These are phyloP conservation scores for Camelus dromedarius DNA, from an alignment of 2,113 vertebrate species.

Conservation along the genomic window DNA sequence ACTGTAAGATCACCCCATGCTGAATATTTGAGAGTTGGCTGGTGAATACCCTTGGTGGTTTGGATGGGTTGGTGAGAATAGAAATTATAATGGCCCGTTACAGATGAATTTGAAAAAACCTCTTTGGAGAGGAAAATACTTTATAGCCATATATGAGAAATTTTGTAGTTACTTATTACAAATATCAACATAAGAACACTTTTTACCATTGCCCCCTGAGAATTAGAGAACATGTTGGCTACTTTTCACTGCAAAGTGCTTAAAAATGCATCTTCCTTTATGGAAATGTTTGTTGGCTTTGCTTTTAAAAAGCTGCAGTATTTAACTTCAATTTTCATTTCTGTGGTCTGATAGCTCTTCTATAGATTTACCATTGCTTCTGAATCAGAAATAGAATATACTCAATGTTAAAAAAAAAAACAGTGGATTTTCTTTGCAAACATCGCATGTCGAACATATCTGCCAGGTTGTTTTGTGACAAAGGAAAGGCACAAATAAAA, in stretches of 20 bases:
- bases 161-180: neutral
- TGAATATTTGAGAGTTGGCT: conserved; percentile 73
- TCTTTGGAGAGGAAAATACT: neutral
- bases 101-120: neutral
- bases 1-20: neutral
- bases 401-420: conserved; percentile 24
- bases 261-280: neutral
- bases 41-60: neutral
- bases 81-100: neutral
- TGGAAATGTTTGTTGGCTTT: conserved; percentile 18
- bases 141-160: neutral
- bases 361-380: neutral
- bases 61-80: neutral
- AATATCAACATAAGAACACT: neutral
- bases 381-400: conserved; percentile 23
- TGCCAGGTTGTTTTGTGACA: conserved; percentile 47
- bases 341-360: neutral
- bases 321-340: conserved; percentile 51
- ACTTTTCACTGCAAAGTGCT: conserved; percentile 41
- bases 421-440: conserved; percentile 2
- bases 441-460: neutral
- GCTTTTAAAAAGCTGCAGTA: conserved; percentile 46
- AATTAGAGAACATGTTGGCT: neutral
- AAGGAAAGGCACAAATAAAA: conserved; percentile 64
- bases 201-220: neutral